These are phyloP conservation scores for Halcyon leucocephala DNA, from an alignment of 2,797 vertebrate genomes.

Conservation along the genomic window DNA sequence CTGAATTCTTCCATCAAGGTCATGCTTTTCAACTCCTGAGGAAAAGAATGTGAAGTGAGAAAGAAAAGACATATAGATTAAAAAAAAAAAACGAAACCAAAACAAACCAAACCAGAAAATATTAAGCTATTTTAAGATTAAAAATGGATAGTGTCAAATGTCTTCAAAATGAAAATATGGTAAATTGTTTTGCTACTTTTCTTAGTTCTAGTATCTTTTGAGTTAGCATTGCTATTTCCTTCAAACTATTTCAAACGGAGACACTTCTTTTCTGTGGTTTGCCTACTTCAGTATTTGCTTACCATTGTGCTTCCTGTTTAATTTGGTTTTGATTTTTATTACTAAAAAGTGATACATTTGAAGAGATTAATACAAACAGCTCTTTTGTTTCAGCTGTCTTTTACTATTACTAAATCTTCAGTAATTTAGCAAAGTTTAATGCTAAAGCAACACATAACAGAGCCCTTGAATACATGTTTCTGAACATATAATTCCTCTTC, in stretches of 20 bases:
- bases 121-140: background rate
- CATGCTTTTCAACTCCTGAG: background rate
- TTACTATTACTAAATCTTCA: background rate
- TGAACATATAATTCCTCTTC: background rate
- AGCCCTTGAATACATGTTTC: background rate
- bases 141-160: background rate
- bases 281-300: background rate
- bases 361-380: background rate
- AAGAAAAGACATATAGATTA: background rate
- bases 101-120: background rate
- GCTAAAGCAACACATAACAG: background rate
- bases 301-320: background rate
- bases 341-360: background rate
- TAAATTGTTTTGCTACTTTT: background rate
- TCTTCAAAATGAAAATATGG: background rate
- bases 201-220: background rate
- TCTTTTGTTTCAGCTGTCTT: background rate
- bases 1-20: background rate
- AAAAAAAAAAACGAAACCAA: accelerated
- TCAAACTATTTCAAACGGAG: background rate
- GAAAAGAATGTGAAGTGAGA: background rate
- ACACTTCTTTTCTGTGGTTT: background rate
- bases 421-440: background rate
- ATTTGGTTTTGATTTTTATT: background rate
- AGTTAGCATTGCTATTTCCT: background rate